These are phyloP conservation scores for Aethes cnicana DNA, from an alignment of 2,888 invertebrate genomes.

Conservation along the genomic window DNA sequence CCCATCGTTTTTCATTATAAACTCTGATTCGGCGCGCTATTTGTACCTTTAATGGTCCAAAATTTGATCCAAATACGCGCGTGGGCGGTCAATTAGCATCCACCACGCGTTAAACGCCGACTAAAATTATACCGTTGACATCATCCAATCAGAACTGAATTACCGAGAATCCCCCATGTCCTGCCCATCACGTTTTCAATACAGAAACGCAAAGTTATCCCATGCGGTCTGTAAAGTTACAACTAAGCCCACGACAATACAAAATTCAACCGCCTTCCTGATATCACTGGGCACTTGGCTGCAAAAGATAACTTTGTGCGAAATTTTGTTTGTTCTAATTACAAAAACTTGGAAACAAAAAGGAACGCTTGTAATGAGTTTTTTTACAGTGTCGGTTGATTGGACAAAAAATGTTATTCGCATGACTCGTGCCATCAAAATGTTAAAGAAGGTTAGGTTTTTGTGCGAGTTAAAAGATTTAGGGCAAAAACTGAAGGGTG, in stretches of 20 bases:
- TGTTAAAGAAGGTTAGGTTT: constrained; percentile 42
- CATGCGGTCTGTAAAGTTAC: neutral
- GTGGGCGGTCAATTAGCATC: constrained; percentile 20
- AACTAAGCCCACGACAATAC: no score
- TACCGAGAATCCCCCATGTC: constrained; percentile 53
- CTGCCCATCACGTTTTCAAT: constrained; percentile 48
- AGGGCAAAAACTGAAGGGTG: constrained; percentile 1
- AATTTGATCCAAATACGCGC: constrained; percentile 17
- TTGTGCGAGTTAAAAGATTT: constrained; percentile 37
- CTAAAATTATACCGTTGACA: constrained; percentile 49
- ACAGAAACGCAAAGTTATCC: constrained; percentile 16
- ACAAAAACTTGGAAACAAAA: constrained; percentile 48
- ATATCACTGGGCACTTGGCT: neutral
- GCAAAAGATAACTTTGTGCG: constrained; percentile 2
- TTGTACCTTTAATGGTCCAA: constrained; percentile 6
- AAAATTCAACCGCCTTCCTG: neutral
- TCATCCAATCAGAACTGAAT: constrained; percentile 63
- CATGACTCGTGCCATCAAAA: constrained; percentile 57
- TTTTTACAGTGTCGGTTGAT: constrained; percentile 58
- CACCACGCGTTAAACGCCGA: constrained; percentile 20
- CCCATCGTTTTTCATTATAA: no score
- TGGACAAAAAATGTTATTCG: constrained; percentile 60
- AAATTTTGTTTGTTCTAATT: constrained; percentile 61
- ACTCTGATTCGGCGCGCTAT: constrained; percentile 2
- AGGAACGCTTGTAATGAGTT: constrained; percentile 57